A percentile compares a stretch with the other conserved stretches of the same genome.
Evolutionary conservation across 2,888 invertebrate genomes (phyloP).

Genomic region (Aspidapion aeneum): DNA sequence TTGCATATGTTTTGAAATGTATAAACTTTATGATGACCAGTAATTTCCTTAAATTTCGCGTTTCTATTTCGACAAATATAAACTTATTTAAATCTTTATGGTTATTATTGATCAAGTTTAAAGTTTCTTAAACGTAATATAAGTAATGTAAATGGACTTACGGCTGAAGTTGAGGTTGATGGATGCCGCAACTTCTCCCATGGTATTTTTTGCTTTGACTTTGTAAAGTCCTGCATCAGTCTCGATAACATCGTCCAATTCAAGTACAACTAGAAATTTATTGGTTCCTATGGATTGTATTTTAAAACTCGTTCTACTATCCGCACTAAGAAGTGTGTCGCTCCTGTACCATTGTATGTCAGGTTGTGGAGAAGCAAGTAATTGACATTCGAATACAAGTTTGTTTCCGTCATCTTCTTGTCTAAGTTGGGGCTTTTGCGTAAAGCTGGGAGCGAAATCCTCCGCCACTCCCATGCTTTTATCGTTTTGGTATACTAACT

Average conservation of each 20-base stretch:
- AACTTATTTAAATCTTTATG: too few species aligned
- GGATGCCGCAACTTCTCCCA: slow-evolving; percentile 95
- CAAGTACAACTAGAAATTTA: slow-evolving; percentile 88
- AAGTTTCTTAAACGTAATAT: too few species aligned
- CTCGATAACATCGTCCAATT: slow-evolving; percentile 94
- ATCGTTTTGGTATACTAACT: slow-evolving; percentile 40
- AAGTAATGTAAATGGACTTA: too few species aligned
- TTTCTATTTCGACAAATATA: slow-evolving; percentile 1
- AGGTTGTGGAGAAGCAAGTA: slow-evolving; percentile 83
- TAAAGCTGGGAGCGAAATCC: slow-evolving; percentile 97
- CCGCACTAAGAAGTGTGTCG: slow-evolving; percentile 79
- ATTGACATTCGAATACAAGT: slow-evolving; percentile 91
- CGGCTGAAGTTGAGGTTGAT: slow-evolving; percentile 97
- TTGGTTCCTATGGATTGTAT: slow-evolving; percentile 81
- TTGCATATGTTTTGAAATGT: too few species aligned
- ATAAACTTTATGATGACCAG: too few species aligned
- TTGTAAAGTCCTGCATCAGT: slow-evolving; percentile 94
- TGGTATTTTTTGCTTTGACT: slow-evolving; percentile 94
- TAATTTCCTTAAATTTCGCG: too few species aligned
- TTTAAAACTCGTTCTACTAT: slow-evolving; percentile 83
- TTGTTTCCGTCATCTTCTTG: slow-evolving; percentile 96
- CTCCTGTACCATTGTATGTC: slow-evolving; percentile 91
- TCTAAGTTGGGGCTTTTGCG: slow-evolving; percentile 94
- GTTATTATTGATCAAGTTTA: too few species aligned
- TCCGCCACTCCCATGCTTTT: slow-evolving; percentile 78